phyloP scores from a whole-genome alignment of 2,797 vertebrate genomes.

The Neosilurus mollespiculum region DNA sequence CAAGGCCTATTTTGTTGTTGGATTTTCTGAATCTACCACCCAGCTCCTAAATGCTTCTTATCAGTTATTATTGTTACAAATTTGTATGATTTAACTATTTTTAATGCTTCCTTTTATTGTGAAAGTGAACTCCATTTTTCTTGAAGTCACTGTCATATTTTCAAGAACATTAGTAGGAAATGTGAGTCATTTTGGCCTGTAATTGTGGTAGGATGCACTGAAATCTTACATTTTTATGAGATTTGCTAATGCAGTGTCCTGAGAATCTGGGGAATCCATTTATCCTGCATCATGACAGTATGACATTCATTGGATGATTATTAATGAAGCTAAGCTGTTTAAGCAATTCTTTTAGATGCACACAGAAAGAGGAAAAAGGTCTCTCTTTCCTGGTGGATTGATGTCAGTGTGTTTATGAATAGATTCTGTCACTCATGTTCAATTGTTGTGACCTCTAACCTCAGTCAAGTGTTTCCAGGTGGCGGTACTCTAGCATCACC shows the following conservation, averaged over 20 bases:
- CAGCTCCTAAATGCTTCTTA: constrained; percentile 30
- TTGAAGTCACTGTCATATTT: constrained; percentile 35
- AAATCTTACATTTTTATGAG: not conserved
- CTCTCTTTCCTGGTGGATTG: constrained; percentile 55
- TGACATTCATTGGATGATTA: not conserved
- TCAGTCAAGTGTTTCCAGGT: constrained; percentile 78
- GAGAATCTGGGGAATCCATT: not conserved
- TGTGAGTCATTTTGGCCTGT: constrained; percentile 27
- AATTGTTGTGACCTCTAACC: constrained; percentile 73
- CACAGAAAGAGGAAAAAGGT: not conserved
- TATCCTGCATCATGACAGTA: not conserved
- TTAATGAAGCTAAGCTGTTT: not conserved
- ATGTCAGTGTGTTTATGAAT: constrained; percentile 64
- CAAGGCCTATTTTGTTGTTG: constrained; percentile 34
- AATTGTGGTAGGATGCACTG: constrained; percentile 35
- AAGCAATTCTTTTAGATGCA: not conserved
- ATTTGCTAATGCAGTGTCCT: not conserved
- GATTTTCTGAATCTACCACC: not conserved
- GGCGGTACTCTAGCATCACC: constrained; percentile 64
- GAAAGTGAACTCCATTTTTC: constrained; percentile 48
- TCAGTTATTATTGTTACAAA: constrained; percentile 55
- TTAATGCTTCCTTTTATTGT: constrained; percentile 72
- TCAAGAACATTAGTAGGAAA: constrained; percentile 55
- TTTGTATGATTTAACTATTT: constrained; percentile 57
- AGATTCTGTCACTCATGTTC: constrained; percentile 74